Evolutionary conservation across 2,113 vertebrate genomes (phyloP), one percentile per base, ranked within the genome.

Genomic region (Natator depressus): DNA sequence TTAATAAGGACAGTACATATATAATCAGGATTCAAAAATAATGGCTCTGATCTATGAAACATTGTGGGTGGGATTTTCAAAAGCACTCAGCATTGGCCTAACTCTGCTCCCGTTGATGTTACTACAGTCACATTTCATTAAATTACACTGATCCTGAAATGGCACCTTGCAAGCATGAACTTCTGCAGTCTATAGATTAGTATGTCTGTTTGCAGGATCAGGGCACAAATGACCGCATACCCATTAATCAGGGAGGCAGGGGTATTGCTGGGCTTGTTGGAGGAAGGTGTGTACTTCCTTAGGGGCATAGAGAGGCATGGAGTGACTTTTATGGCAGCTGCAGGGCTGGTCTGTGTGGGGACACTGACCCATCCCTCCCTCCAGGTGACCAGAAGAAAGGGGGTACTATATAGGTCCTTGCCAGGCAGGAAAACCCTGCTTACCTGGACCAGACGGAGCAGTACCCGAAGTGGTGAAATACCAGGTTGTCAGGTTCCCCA

Each of bases 1-100:
- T 54, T 72, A 72, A 93, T 69, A 91, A 95, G 93, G 35, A 72
- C 91, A 84, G 38, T 25, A 95, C 35, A 88, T 54, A 19, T 5
- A 46, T 29, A 31, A 80, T 31, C 81, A 81, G 72, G 50, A 91
- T 86, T 94, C 16, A 81, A 31, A 89, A 85, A 75, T 1, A 78
- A 31, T 65, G n/a, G 7, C 25, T 91, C 62, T 91, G 81, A 81
- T 42, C 31, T 76, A 76, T 20, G 46, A 76, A 38, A 38, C 38
- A 12, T 46, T 76, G 72, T 13, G 11, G 11, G 20, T 46, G 10
- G 22, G 20, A 76, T 25, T 22, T 76, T 42, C 38, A 20, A 80
- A 96, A 92, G 82, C 20, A 55, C 22, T 2, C 4, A 80, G 35
- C 90, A 79, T 10, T 82, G 46, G 14, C 19, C 55, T 93, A 46